Conservation (phyloP, 2,113 vertebrate genomes). For the Cyanoramphus novaezelandiae region DNA sequence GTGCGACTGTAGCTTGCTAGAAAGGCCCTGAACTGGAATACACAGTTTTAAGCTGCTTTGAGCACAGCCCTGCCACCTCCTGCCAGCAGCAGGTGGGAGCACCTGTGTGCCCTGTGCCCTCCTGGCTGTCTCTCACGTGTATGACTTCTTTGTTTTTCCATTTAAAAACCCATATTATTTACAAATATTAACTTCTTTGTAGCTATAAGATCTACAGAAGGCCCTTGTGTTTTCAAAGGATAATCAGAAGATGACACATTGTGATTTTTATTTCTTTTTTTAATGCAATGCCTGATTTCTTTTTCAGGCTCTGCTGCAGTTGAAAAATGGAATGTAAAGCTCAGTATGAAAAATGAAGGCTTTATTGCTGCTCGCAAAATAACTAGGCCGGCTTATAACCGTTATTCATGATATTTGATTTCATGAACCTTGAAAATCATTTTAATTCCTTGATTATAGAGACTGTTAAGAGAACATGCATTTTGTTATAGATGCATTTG, state of each 20-base stretch:
- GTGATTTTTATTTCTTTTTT: neutral
- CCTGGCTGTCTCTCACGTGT: too few relatives aligned
- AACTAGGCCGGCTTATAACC: neutral
- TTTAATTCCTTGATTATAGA: neutral
- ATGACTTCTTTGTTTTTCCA: neutral
- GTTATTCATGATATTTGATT: neutral
- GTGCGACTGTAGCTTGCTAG: neutral
- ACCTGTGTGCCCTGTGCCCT: neutral
- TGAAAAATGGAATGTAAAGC: neutral
- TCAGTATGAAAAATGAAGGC: neutral
- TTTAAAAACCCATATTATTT: neutral
- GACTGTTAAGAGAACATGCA: neutral
- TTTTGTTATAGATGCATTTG: neutral
- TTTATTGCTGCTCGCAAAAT: neutral
- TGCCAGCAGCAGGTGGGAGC: neutral
- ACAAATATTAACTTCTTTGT: neutral
- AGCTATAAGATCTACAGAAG: neutral
- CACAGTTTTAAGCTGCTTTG: neutral
- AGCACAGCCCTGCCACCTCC: too few relatives aligned
- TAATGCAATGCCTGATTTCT: neutral
- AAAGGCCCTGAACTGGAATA: accelerated
- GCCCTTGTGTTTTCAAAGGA: neutral
- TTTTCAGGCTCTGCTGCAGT: neutral
- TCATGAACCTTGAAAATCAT: neutral
- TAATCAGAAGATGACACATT: neutral